Evolutionary conservation across 2,113 vertebrate genomes (phyloP), one percentile per base, ranked within the genome.

Genomic region (Etheostoma spectabile): DNA sequence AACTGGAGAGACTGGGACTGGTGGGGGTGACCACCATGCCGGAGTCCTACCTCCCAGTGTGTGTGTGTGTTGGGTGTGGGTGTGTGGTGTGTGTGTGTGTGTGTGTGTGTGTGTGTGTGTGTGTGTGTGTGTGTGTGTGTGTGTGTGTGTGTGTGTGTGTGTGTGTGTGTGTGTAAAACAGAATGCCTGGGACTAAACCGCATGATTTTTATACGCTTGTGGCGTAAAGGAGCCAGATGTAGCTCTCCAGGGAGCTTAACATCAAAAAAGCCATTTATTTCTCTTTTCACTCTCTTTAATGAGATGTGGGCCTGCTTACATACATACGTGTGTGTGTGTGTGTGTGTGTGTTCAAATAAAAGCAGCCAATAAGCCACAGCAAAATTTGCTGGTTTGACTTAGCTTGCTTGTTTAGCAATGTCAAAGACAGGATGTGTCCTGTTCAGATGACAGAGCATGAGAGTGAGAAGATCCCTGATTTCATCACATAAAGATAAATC

Each of bases 151-250:
- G 49, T 51, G 45, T 61, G 60, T 59, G 45, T 74, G 72, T 49
- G 56, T 62, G 71, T 65, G 59, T 55, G 82, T 80, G 78, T 85
- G 59, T 86, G 74, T 80, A 78, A 80, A 77, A 76, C 68, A 88
- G 80, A 83, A 83, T 77, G 84, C 85, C 81, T 88, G 73, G 46
- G 77, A 90, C 88, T 90, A 85, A 89, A 91, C 79, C 79, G 0
- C 88, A 92, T 80, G 86, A 91, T 90, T 93, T 93, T 92, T 90
- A 91, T 91, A 92, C 56, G 89, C 91, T 90, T 86, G 85, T 89
- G 81, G 86, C 87, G 30, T 94, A 94, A 94, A 86, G 92, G 79
- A 93, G 92, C 91, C 93, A 94, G 90, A 94, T 95, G 94, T 90
- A 68, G 73, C 84, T 85, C 93, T 86, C 74, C 74, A 72, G 78